phyloP scores from a whole-genome alignment of 2,888 invertebrate genomes.

The Gasteruption jaculator region DNA sequence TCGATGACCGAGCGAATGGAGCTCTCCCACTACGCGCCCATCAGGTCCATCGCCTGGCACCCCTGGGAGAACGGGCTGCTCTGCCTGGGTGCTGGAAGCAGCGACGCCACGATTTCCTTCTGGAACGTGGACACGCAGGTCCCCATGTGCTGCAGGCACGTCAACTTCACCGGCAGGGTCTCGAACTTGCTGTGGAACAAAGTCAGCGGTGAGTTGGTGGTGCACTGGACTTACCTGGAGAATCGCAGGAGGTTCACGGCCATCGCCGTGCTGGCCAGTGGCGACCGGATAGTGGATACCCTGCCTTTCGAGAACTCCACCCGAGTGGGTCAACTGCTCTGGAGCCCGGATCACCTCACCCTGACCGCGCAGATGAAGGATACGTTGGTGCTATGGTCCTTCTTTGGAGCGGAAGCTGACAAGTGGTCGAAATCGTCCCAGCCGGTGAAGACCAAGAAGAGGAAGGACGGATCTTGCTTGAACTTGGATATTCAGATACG shows the following conservation, averaged over 20 bases:
- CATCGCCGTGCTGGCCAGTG: slow-evolving; percentile 32
- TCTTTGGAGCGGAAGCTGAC: too few species aligned
- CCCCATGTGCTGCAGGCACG: slow-evolving; percentile 26
- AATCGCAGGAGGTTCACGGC: slow-evolving; percentile 20
- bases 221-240: slow-evolving; percentile 34
- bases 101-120: slow-evolving; percentile 33
- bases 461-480: too few species aligned
- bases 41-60: slow-evolving; percentile 38
- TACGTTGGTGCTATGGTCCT: too few species aligned
- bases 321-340: slow-evolving; percentile 25
- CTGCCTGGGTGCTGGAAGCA: slow-evolving; percentile 37
- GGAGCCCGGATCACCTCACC: slow-evolving; percentile 36
- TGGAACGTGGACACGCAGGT: slow-evolving; percentile 34
- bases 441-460: too few species aligned
- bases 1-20: slow-evolving; percentile 16
- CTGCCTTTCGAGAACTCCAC: slow-evolving; percentile 24
- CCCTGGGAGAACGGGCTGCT: slow-evolving; percentile 32
- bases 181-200: slow-evolving; percentile 37
- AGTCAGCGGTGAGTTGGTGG: slow-evolving; percentile 39
- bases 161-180: slow-evolving; percentile 28
- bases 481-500: too few species aligned
- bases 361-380: too few species aligned
- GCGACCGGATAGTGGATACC: slow-evolving; percentile 36
- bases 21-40: slow-evolving; percentile 24
- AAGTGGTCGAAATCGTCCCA: too few species aligned